Conservation (phyloP, 2,888 invertebrate species). For the Agonopterix alstromeriana region DNA sequence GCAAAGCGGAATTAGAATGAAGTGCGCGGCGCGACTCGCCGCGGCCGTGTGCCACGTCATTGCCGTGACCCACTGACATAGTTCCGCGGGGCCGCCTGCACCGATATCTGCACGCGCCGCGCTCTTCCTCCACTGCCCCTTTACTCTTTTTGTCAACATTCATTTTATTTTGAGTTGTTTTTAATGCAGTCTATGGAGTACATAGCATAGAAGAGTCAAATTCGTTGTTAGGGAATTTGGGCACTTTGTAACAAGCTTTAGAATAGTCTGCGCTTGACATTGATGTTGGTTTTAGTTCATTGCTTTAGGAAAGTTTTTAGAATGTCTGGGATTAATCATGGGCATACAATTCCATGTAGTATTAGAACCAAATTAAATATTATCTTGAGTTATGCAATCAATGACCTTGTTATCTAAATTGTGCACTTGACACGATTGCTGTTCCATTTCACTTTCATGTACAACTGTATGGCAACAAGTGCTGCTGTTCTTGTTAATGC, state of each 20-base stretch:
- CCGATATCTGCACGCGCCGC: conserved; percentile 69
- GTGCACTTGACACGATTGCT: conserved; percentile 75
- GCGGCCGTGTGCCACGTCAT: conserved; percentile 78
- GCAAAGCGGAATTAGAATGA: conserved; percentile 76
- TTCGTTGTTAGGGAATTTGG: too few species aligned
- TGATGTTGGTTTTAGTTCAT: too few species aligned
- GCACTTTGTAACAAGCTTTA: too few species aligned
- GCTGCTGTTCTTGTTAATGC: background rate
- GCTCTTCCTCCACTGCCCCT: conserved; percentile 55
- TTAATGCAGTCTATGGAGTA: background rate
- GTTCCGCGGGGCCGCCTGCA: conserved; percentile 77
- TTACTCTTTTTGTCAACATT: conserved; percentile 31
- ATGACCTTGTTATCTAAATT: conserved; percentile 74
- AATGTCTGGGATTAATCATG: background rate
- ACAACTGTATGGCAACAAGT: conserved; percentile 40
- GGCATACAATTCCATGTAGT: background rate
- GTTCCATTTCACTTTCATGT: conserved; percentile 74
- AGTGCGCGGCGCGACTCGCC: conserved; percentile 60
- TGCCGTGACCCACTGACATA: conserved; percentile 84
- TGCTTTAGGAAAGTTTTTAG: background rate
- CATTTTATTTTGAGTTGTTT: conserved; percentile 3
- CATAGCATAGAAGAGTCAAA: too few species aligned
- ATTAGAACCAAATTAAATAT: background rate
- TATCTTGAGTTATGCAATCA: conserved; percentile 51
- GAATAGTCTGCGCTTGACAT: too few species aligned